A percentile compares a stretch with the other conserved stretches of the same genome.
Conservation (phyloP, 2,113 vertebrate genomes). For the Abramis brama region DNA sequence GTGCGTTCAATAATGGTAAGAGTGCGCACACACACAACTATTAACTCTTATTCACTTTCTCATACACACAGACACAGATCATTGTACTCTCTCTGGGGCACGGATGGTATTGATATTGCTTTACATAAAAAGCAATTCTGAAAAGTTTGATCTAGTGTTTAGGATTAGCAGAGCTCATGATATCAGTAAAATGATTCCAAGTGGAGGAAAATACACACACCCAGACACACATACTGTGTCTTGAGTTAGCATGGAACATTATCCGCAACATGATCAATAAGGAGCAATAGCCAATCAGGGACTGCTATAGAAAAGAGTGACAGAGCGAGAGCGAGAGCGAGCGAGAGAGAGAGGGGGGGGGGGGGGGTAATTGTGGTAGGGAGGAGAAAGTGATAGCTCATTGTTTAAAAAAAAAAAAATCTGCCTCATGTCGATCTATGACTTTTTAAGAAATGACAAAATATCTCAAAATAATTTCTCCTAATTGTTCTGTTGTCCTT, state of each 20-base stretch:
- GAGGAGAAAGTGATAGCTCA: neutral
- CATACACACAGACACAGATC: slow-evolving; percentile 35
- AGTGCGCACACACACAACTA: slow-evolving; percentile 4
- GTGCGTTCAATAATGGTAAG: slow-evolving; percentile 70
- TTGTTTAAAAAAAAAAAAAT: neutral
- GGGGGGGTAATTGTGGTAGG: neutral
- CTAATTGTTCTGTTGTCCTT: neutral
- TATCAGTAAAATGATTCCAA: slow-evolving; percentile 54
- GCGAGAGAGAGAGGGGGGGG: neutral
- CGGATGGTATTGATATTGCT: slow-evolving; percentile 59
- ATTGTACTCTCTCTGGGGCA: slow-evolving; percentile 46
- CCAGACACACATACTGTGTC: slow-evolving; percentile 32
- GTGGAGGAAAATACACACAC: slow-evolving; percentile 36
- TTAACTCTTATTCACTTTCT: slow-evolving; percentile 35
- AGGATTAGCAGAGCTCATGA: slow-evolving; percentile 56
- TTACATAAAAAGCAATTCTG: slow-evolving; percentile 54
- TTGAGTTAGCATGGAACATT: slow-evolving; percentile 48
- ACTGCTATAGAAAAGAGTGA: slow-evolving; percentile 30
- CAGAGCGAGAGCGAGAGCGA: slow-evolving; percentile 34
- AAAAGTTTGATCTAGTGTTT: slow-evolving; percentile 57
- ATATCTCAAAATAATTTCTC: neutral
- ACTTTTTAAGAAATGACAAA: neutral
- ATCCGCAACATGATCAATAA: slow-evolving; percentile 61
- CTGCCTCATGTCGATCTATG: neutral
- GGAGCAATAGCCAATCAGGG: slow-evolving; percentile 55